These are phyloP conservation scores for Himalopsyche kuldschensis DNA, from an alignment of 2,888 invertebrate genomes.

Conservation along the genomic window DNA sequence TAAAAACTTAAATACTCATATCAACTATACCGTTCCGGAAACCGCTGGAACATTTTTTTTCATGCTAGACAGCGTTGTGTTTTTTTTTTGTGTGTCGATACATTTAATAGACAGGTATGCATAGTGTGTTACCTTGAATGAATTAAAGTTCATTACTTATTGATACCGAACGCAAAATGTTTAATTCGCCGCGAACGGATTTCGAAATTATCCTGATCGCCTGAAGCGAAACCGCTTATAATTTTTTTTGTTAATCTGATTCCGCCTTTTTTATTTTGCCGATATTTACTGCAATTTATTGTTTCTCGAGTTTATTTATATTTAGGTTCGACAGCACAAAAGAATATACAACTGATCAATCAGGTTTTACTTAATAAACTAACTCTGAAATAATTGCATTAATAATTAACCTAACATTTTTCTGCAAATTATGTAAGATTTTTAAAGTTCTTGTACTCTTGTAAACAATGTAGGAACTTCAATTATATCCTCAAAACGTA, in stretches of 20 bases:
- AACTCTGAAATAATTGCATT: too few relatives aligned
- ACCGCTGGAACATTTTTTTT: not conserved
- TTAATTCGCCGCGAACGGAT: not conserved
- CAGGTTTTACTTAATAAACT: too few relatives aligned
- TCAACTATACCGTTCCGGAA: not conserved
- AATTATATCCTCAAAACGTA: too few relatives aligned
- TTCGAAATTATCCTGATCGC: not conserved
- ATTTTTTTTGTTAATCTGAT: not conserved
- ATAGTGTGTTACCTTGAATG: not conserved
- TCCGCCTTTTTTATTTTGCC: not conserved
- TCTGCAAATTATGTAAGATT: too few relatives aligned
- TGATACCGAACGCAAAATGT: not conserved
- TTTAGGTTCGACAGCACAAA: not conserved
- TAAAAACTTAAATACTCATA: not conserved
- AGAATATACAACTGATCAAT: too few relatives aligned
- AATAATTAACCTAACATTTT: too few relatives aligned
- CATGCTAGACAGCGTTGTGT: not conserved
- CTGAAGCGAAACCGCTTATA: not conserved
- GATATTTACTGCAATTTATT: not conserved
- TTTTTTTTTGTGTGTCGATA: not conserved
- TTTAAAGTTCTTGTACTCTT: too few relatives aligned
- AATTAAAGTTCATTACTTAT: not conserved
- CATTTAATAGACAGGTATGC: not conserved
- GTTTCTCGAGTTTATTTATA: not conserved
- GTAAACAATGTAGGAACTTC: too few relatives aligned